Percentiles rank a stretch among this genome's conserved stretches.
phyloP scores from a whole-genome alignment of 2,113 vertebrate genomes.

The Lepus americanus region DNA sequence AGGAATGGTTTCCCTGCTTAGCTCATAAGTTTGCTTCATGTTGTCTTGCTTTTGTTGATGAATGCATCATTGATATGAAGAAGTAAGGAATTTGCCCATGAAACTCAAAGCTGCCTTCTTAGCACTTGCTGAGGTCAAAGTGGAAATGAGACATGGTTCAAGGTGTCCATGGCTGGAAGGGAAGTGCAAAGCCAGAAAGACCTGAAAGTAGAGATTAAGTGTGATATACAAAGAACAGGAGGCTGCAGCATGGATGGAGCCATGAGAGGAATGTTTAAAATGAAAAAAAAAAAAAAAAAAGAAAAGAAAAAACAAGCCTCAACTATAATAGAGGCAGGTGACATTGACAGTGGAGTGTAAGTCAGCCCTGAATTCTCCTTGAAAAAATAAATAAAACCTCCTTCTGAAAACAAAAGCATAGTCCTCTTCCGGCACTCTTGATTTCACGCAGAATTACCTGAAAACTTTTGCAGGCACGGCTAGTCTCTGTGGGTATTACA shows the following conservation, averaged over 20 bases:
- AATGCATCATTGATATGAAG: not conserved
- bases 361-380: slow-evolving; percentile 8
- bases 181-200: not conserved
- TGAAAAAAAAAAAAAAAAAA: not conserved
- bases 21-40: not conserved
- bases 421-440: not conserved
- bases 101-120: not conserved
- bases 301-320: not conserved
- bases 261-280: not conserved
- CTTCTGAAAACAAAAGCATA: slow-evolving; percentile 40
- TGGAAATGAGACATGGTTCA: not conserved
- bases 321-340: not conserved
- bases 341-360: not conserved
- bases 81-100: not conserved
- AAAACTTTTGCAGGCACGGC: not conserved
- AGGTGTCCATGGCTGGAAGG: not conserved
- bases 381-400: not conserved
- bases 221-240: not conserved
- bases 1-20: not conserved
- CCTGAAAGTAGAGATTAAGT: not conserved
- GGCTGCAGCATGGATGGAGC: not conserved
- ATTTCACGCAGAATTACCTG: slow-evolving; percentile 63
- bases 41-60: not conserved
- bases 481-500: slow-evolving; percentile 30
- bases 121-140: not conserved